Evolutionary conservation across 2,113 vertebrate species (phyloP), one percentile per base, ranked within the genome.

Genomic region (Thunnus thynnus): DNA sequence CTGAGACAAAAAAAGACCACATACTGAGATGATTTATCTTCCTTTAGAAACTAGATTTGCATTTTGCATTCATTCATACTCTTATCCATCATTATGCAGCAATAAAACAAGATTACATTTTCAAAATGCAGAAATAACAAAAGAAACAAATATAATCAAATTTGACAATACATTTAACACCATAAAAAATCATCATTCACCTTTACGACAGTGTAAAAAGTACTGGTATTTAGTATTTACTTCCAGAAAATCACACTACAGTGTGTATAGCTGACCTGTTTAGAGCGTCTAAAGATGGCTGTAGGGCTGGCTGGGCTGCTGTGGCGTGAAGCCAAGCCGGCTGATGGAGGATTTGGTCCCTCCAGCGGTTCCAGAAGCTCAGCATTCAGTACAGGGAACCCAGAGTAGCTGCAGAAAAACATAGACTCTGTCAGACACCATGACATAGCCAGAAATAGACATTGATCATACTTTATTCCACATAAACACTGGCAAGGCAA

Each of bases 211-310:
- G 22, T 8, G 27, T 44, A 14, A 73, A n/a, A 72, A 7, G 10
- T 36, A 41, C 56, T 3, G 13, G 5, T 46, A 54, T 22, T 61
- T 61, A 30, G 27, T 30, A 22, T 22, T 22, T 22, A 64, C 13
- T 71, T 22, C 25, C 52, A 51, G 14, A 46, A 22, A 47, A 16
- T 17, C 3, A 69, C 9, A 73, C 48, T 57, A 4, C n/a, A 41
- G 9, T 41, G 71, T 8, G 9, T 20, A n/a, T 1, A 8, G 58
- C 84, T 86, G 87, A 99, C 98, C 98, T 99, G 98, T 91, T 99
- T 99, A 75, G 98, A 99, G 91, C 98, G 97, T 83, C 98, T 96
- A 87, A 98, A 99, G 95, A 99, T 97, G 16, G 98, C 97, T 0
- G 96, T 96, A 4, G 98, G 98, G 79, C 97, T 99, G 85, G 96